phyloP scores from a whole-genome alignment of 2,888 invertebrate genomes.

The Notocelia uddmanniana region DNA sequence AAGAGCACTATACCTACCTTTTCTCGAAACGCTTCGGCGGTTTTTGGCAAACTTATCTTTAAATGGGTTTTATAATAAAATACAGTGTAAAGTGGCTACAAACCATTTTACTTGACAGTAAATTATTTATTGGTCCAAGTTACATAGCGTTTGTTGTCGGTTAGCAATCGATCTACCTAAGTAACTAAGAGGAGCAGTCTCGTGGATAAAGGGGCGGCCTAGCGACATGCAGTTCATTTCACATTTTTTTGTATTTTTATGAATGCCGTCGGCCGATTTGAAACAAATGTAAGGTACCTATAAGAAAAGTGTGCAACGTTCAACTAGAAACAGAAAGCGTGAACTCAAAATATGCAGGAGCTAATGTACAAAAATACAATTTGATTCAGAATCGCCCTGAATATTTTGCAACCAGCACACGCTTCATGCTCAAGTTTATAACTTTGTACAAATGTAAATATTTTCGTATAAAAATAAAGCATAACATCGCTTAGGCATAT shows the following conservation, averaged over 20 bases:
- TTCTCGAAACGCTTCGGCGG: too few species aligned
- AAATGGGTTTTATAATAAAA: constrained; percentile 26
- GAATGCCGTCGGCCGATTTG: constrained; percentile 70
- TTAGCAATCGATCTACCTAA: constrained; percentile 65
- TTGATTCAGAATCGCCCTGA: constrained; percentile 56
- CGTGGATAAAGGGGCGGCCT: constrained; percentile 71
- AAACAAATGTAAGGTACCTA: constrained; percentile 64
- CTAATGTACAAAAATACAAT: constrained; percentile 51
- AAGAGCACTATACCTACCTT: too few species aligned
- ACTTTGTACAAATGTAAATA: constrained; percentile 80
- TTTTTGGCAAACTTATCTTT: too few species aligned
- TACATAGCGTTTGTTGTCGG: constrained; percentile 72
- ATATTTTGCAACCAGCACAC: constrained; percentile 76
- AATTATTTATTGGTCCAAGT: constrained; percentile 74
- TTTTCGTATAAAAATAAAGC: constrained; percentile 82
- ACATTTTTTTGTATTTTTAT: constrained; percentile 70
- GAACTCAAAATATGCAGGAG: constrained; percentile 79
- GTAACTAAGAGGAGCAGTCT: constrained; percentile 80
- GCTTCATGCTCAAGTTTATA: constrained; percentile 77
- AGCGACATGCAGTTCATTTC: constrained; percentile 67
- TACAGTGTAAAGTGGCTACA: constrained; percentile 61
- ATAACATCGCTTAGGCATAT: constrained; percentile 77
- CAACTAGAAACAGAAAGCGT: constrained; percentile 79
- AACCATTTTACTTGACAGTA: constrained; percentile 74
- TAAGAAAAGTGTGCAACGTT: constrained; percentile 83